These are phyloP conservation scores for Leucoraja ocellata DNA, from an alignment of 2,797 vertebrate species.

Conservation along the genomic window DNA sequence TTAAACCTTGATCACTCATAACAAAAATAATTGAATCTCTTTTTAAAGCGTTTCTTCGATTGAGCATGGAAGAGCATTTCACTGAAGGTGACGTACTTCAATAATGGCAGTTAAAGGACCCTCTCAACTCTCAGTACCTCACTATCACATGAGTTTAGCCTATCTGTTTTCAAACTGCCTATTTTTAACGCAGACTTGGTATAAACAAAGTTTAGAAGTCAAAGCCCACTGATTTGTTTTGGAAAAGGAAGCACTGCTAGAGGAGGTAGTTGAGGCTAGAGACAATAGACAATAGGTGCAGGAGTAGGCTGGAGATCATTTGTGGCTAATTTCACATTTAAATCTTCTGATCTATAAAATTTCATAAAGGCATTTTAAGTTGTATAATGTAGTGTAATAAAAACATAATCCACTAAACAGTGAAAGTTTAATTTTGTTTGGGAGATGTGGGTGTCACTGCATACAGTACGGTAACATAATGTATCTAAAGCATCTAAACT, in stretches of 20 bases:
- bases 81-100: not conserved
- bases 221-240: not conserved
- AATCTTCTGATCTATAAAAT: not conserved
- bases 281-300: too few species aligned
- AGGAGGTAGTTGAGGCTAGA: too few species aligned
- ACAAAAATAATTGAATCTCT: too few species aligned
- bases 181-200: not conserved
- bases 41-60: not conserved
- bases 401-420: too few species aligned
- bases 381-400: not conserved
- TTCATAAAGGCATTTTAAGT: not conserved
- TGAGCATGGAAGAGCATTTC: not conserved
- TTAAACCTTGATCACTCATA: not conserved
- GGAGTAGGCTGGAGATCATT: not conserved
- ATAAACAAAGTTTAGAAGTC: conserved; percentile 18
- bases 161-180: not conserved
- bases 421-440: too few species aligned
- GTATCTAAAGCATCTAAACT: too few species aligned
- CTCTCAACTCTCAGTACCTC: not conserved
- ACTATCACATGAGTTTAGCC: not conserved
- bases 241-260: not conserved
- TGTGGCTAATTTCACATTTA: not conserved
- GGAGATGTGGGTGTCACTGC: too few species aligned
- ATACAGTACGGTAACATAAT: too few species aligned
- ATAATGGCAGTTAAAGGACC: not conserved